Evolutionary conservation across 2,797 vertebrate species (phyloP), one percentile per base, ranked within the genome.

Genomic region (Protosalanx chinensis): DNA sequence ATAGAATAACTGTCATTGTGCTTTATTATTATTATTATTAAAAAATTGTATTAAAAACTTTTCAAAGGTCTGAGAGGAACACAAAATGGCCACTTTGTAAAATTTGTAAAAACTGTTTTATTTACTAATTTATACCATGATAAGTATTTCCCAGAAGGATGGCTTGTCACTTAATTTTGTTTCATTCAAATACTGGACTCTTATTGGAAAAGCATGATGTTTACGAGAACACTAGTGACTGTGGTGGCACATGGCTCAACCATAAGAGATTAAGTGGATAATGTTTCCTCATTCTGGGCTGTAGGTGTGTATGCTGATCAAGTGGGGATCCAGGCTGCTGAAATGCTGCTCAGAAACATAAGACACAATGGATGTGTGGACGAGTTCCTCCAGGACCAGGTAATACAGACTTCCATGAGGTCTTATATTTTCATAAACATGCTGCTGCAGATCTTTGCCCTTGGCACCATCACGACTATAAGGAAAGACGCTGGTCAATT

Each of bases 341-440:
- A 99, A 85, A 96, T 94, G 91, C 88, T 99, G 32, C 91, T 99
- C 64, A 93, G 91, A 72, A 98, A 97, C 85, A 93, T 98, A 76
- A 87, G 95, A 80, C 95, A 98, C 72, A 95, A 95, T 41, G 97
- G 97, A 75, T 95, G 97, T 13, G 96, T 98, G 76, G 97, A 99
- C 12, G 96, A 99, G 79, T 97, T 96, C 85, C 90, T 99, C 59
- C 97, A 99, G 88, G 97, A 98, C 78, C 97, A 99, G 92, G 97
- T 98, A 89, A 86, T 81, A 3, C 20, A n/a, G 0, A 46, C 41
- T 46, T 46, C 10, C 41, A 46, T 46, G 41, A 46, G 12, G 41
- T 46, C 41, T 46, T 12, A 12, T 12, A 46, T 46, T 46, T 46
- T 3, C 41, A 46, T 46, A 46, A 8, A 13, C 6, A 72, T 46